Evolutionary conservation across 2,888 invertebrate species (phyloP).

Genomic region (Chironomus riparius): DNA sequence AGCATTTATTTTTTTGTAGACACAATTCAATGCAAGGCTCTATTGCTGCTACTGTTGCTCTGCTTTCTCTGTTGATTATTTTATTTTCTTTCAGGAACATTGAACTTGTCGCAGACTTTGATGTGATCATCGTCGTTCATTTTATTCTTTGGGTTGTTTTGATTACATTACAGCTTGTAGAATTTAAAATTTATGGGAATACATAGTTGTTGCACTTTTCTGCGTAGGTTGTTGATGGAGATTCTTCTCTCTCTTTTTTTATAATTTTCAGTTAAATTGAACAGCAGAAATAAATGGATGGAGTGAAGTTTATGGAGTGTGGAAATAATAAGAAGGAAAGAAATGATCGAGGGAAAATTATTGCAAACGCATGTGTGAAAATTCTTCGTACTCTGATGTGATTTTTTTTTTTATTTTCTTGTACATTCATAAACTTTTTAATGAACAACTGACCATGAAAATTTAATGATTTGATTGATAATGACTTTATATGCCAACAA

Average conservation of each 20-base stretch:
- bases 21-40: too few species aligned
- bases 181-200: background rate
- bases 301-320: background rate
- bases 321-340: background rate
- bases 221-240: background rate
- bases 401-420: background rate
- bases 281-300: background rate
- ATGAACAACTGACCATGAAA: too few species aligned
- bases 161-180: background rate
- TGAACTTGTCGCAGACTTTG: constrained; percentile 4
- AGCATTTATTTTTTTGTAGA: too few species aligned
- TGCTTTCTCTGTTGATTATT: too few species aligned
- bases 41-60: too few species aligned
- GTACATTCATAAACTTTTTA: too few species aligned
- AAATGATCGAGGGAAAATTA: background rate
- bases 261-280: background rate
- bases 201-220: background rate
- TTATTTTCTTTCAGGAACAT: background rate
- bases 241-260: background rate
- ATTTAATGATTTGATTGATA: too few species aligned
- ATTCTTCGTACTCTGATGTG: background rate
- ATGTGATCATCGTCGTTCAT: background rate
- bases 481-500: too few species aligned
- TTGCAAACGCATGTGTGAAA: constrained; percentile 1
- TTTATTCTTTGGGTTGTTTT: background rate